Percentiles rank a stretch among this genome's conserved stretches.
phyloP scores from a whole-genome alignment of 2,797 vertebrate genomes.

The Kryptopterus vitreolus region DNA sequence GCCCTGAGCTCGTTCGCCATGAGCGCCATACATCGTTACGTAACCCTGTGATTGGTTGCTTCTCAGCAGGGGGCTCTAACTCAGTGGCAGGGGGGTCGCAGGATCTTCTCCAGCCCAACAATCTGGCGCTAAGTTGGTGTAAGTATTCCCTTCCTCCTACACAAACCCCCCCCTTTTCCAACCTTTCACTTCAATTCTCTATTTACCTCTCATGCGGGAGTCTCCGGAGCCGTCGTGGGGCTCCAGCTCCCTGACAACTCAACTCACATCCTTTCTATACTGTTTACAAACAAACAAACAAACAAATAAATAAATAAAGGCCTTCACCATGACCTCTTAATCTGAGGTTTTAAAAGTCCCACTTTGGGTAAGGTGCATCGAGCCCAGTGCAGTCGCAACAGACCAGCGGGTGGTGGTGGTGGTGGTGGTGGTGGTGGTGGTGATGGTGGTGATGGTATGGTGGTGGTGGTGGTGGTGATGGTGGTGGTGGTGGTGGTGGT shows the following conservation, averaged over 20 bases:
- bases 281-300: background rate
- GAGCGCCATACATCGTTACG: constrained; percentile 64
- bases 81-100: constrained; percentile 81
- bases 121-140: constrained; percentile 86
- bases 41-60: constrained; percentile 83
- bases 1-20: constrained; percentile 56
- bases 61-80: constrained; percentile 83
- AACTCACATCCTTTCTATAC: background rate
- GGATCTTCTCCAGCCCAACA: constrained; percentile 85
- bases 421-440: too few species aligned
- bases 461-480: too few species aligned
- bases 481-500: too few species aligned
- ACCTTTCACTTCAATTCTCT: constrained; percentile 41
- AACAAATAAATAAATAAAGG: too few species aligned
- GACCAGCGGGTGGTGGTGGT: background rate
- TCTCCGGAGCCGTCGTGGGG: background rate
- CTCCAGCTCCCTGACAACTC: constrained; percentile 6
- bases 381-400: constrained; percentile 2
- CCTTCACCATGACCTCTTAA: background rate
- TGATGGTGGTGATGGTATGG: too few species aligned
- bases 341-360: background rate
- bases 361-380: background rate
- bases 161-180: constrained; percentile 56
- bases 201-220: constrained; percentile 45
- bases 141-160: constrained; percentile 76